Conservation (phyloP, 2,113 vertebrate genomes). For the Dascyllus trimaculatus region DNA sequence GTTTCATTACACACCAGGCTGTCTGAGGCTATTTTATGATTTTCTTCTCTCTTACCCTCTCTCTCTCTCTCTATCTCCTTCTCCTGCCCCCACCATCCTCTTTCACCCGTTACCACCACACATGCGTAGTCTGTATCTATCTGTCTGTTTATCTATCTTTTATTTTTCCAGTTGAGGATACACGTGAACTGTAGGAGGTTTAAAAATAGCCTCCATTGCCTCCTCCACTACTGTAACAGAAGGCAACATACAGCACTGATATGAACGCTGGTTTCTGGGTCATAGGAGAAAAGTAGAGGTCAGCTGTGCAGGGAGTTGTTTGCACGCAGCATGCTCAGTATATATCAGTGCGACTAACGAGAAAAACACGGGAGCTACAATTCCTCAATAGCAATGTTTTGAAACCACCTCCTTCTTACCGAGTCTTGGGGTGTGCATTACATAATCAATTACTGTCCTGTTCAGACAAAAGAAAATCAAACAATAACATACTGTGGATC, state of each 20-base stretch:
- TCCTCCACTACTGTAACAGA: slow-evolving; percentile 54
- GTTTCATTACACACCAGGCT: slow-evolving; percentile 23
- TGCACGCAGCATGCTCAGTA: neutral
- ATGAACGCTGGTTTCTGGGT: slow-evolving; percentile 61
- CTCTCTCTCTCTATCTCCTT: neutral
- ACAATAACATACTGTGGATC: slow-evolving; percentile 27
- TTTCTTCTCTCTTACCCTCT: slow-evolving; percentile 10
- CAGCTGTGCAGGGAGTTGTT: slow-evolving; percentile 7
- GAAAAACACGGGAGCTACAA: neutral
- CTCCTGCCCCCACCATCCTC: slow-evolving; percentile 33
- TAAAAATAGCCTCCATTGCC: slow-evolving; percentile 67
- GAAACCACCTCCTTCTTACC: slow-evolving; percentile 2
- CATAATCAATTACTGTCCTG: slow-evolving; percentile 44
- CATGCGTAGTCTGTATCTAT: slow-evolving; percentile 22
- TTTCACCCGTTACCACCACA: slow-evolving; percentile 41
- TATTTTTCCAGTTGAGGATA: neutral
- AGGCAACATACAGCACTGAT: slow-evolving; percentile 41
- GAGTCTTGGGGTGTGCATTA: slow-evolving; percentile 2
- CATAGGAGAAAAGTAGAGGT: slow-evolving; percentile 52
- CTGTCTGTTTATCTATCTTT: neutral
- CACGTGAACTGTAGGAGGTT: slow-evolving; percentile 41
- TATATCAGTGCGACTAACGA: slow-evolving; percentile 6
- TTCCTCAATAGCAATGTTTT: slow-evolving; percentile 14
- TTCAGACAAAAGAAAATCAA: slow-evolving; percentile 37
- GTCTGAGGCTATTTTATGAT: slow-evolving; percentile 17